Evolutionary conservation across 2,888 invertebrate species (phyloP).

Genomic region (Andrena dorsata): DNA sequence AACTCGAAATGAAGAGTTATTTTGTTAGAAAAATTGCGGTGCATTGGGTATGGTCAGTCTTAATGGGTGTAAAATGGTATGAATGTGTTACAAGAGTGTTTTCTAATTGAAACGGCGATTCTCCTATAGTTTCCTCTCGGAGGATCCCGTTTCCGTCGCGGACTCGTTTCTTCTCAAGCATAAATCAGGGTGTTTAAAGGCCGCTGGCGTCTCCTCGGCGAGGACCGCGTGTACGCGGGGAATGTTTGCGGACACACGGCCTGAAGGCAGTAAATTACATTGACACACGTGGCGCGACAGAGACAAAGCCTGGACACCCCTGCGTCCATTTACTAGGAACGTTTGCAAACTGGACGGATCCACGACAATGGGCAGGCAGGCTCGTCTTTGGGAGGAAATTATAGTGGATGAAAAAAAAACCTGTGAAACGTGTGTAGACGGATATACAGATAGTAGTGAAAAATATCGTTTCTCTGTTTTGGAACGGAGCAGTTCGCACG

Average conservation of each 20-base stretch:
- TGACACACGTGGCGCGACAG: conserved; percentile 55
- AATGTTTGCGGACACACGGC: conserved; percentile 39
- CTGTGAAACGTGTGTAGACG: neutral
- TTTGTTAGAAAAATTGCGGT: too few species aligned
- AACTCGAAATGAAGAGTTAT: too few species aligned
- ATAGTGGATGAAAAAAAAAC: conserved; percentile 1
- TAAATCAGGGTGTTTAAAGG: conserved; percentile 49
- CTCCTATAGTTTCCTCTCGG: too few species aligned
- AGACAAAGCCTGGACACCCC: conserved; percentile 31
- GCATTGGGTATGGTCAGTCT: too few species aligned
- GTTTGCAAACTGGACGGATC: conserved; percentile 20
- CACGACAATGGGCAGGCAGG: neutral
- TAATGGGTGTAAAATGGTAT: too few species aligned
- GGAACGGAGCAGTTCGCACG: neutral
- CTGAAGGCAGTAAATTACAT: conserved; percentile 53
- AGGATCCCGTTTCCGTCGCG: conserved; percentile 36
- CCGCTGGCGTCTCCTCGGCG: conserved; percentile 38
- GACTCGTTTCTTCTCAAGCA: conserved; percentile 20
- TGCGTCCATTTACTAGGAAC: conserved; percentile 42
- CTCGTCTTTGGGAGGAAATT: conserved; percentile 17
- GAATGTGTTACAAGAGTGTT: neutral
- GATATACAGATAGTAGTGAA: neutral
- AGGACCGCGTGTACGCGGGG: conserved; percentile 37
- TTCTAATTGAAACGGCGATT: neutral
- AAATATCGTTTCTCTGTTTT: neutral